Conservation (phyloP, 1,140 invertebrate genomes). For the Conus betulinus region DNA sequence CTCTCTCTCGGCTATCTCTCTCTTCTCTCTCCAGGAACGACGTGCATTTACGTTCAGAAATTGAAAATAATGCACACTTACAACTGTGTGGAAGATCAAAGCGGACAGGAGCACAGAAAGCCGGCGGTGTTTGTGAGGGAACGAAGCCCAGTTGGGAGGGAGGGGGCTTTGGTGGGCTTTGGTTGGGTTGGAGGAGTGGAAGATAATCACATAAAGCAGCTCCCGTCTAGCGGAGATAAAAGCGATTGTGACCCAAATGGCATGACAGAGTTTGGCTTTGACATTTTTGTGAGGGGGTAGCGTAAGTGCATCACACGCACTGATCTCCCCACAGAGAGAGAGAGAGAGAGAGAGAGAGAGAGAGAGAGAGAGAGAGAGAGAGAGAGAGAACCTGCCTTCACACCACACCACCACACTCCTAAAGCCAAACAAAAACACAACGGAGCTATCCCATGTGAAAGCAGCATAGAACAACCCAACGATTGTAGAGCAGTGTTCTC, state of each 20-base stretch:
- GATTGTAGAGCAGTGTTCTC: background rate
- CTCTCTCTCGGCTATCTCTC: too few relatives aligned
- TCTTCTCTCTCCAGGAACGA: too few relatives aligned
- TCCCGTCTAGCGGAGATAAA: background rate
- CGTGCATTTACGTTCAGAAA: too few relatives aligned
- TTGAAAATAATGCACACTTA: too few relatives aligned
- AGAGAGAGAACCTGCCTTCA: background rate
- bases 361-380: background rate
- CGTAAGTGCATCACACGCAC: background rate
- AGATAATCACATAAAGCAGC: slow-evolving; percentile 14
- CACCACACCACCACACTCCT: too few relatives aligned
- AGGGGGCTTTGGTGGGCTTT: background rate
- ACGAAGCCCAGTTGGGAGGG: background rate
- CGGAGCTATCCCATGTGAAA: too few relatives aligned
- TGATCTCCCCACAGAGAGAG: background rate
- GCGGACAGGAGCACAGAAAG: background rate
- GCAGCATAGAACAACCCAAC: background rate
- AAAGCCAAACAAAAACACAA: too few relatives aligned
- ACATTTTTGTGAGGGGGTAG: slow-evolving; percentile 16
- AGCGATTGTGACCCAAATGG: slow-evolving; percentile 16
- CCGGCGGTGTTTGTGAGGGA: background rate
- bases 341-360: background rate
- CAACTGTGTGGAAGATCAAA: too few relatives aligned
- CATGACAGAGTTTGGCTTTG: slow-evolving; percentile 13
- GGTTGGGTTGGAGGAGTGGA: background rate